phyloP scores from a whole-genome alignment of 2,888 invertebrate species.

The Bhutanitis thaidina region DNA sequence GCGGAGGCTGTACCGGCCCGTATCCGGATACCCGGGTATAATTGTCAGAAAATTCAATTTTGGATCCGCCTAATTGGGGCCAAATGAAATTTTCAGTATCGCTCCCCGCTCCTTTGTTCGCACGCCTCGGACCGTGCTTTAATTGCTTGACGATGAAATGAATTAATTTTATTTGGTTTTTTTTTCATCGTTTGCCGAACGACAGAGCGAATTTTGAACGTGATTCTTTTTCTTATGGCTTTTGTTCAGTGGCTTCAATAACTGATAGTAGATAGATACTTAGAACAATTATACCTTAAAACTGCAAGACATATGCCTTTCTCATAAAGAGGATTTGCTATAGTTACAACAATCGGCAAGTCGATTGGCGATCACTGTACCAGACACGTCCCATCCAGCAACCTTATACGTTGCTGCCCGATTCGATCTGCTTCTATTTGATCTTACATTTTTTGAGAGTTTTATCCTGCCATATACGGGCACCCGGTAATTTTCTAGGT shows the following conservation, averaged over 20 bases:
- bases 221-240: constrained; percentile 22
- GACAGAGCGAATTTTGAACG: constrained; percentile 23
- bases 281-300: too few relatives aligned
- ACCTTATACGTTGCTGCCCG: too few relatives aligned
- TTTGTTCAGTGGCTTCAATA: constrained; percentile 7
- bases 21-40: constrained; percentile 71
- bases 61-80: constrained; percentile 64
- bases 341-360: too few relatives aligned
- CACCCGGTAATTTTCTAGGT: too few relatives aligned
- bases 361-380: too few relatives aligned
- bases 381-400: too few relatives aligned
- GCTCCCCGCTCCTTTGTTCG: constrained; percentile 59
- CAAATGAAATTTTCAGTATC: constrained; percentile 71
- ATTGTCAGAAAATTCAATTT: constrained; percentile 74
- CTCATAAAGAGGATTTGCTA: too few relatives aligned
- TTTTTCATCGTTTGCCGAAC: constrained; percentile 25
- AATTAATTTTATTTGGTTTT: constrained; percentile 57
- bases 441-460: too few relatives aligned
- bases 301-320: too few relatives aligned
- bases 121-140: constrained; percentile 49
- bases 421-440: too few relatives aligned
- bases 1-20: constrained; percentile 69
- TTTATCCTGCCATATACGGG: too few relatives aligned
- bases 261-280: too few relatives aligned
- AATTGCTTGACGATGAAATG: constrained; percentile 64